These are phyloP conservation scores for Glomeris maerens DNA, from an alignment of 1,140 invertebrate species.

Conservation along the genomic window DNA sequence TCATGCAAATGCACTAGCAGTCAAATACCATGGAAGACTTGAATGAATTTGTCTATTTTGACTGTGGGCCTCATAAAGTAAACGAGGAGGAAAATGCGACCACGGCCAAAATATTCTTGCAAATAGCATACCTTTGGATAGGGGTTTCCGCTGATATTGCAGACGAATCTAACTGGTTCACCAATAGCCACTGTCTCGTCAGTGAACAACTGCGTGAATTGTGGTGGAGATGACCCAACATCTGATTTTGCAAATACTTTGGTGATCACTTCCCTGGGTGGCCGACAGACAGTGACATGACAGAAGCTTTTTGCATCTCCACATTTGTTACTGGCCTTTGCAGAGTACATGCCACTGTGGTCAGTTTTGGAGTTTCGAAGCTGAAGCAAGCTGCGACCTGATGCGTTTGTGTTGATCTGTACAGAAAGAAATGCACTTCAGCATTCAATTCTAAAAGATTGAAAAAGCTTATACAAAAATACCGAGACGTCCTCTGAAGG, in stretches of 20 bases:
- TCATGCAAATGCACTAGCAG: constrained; percentile 12
- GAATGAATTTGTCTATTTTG: too few species aligned
- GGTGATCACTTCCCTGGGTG: constrained; percentile 26
- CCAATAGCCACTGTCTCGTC: constrained; percentile 39
- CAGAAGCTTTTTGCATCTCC: constrained; percentile 70
- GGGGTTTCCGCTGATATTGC: constrained; percentile 51
- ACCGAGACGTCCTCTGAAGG: too few species aligned
- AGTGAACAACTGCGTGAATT: constrained; percentile 48
- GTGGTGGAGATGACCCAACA: constrained; percentile 38
- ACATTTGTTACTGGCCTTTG: constrained; percentile 49
- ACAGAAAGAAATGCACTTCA: too few species aligned
- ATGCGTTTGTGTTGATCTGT: too few species aligned
- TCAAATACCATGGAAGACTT: too few species aligned
- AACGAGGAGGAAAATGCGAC: too few species aligned
- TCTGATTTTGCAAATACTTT: constrained; percentile 22
- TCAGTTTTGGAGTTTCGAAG: too few species aligned
- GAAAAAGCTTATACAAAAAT: too few species aligned
- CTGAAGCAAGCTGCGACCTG: too few species aligned
- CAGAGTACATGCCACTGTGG: constrained; percentile 60
- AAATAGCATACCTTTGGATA: constrained; percentile 54
- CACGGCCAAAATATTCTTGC: too few species aligned
- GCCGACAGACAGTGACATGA: constrained; percentile 47
- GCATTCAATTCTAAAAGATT: too few species aligned
- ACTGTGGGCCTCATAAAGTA: too few species aligned
- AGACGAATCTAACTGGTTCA: constrained; percentile 51